A percentile compares a stretch with the other conserved stretches of the same genome.
phyloP scores from a whole-genome alignment of 2,797 vertebrate species.

The Pteropus rufus region DNA sequence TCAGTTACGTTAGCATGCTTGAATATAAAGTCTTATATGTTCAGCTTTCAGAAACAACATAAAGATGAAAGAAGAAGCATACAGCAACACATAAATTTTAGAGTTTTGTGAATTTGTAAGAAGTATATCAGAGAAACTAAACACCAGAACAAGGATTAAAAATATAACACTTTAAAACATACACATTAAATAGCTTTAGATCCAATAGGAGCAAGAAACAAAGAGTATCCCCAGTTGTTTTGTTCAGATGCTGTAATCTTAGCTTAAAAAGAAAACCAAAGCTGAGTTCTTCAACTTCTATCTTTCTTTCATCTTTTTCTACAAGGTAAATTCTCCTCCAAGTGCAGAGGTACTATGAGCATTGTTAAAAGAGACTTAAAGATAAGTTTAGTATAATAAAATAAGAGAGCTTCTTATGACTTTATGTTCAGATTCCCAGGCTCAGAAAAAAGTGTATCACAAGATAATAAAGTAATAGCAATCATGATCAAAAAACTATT shows the following conservation, averaged over 20 bases:
- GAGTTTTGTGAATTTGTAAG: neutral
- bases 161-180: neutral
- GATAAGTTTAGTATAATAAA: neutral
- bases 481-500: neutral
- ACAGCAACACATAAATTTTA: neutral
- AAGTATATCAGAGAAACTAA: neutral
- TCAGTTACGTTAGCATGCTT: neutral
- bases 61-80: neutral
- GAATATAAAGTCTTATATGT: neutral
- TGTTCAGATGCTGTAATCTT: neutral
- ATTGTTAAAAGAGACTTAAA: neutral
- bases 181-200: neutral
- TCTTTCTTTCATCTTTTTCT: neutral
- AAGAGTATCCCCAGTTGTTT: neutral
- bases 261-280: neutral
- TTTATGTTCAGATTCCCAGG: neutral
- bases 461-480: neutral
- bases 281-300: neutral
- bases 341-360: neutral
- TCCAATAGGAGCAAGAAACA: neutral
- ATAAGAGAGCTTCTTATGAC: neutral
- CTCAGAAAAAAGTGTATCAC: neutral
- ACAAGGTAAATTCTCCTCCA: neutral
- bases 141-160: neutral
- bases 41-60: neutral